These are phyloP conservation scores for Rhizoglyphus robini DNA, from an alignment of 1,140 invertebrate species.

Conservation along the genomic window DNA sequence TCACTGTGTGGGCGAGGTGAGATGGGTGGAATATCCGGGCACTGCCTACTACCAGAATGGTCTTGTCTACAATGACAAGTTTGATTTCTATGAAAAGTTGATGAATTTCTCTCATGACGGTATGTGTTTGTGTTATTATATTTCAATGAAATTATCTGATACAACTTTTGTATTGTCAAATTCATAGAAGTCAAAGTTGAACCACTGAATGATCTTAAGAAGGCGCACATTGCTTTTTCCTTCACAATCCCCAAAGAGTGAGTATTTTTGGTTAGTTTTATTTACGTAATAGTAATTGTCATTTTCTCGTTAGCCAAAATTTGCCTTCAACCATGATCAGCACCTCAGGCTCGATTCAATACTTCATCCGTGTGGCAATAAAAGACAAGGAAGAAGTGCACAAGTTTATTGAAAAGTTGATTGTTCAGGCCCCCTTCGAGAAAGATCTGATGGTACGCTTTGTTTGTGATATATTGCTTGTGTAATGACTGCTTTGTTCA, in stretches of 20 bases:
- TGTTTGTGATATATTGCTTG: background rate
- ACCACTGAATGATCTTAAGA: background rate
- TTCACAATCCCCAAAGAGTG: background rate
- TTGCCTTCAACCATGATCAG: constrained; percentile 9
- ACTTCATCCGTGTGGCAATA: background rate
- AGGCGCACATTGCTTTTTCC: background rate
- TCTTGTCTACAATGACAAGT: constrained; percentile 16
- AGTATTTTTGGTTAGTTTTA: too few species aligned
- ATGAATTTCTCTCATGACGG: background rate
- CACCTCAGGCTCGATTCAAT: constrained; percentile 5
- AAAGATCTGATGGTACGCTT: constrained; percentile 4
- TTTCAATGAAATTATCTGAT: too few species aligned
- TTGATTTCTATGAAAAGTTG: background rate
- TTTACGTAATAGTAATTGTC: background rate
- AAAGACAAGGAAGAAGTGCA: background rate
- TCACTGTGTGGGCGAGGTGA: constrained; percentile 6
- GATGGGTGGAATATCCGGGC: constrained; percentile 15
- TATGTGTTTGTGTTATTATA: too few species aligned
- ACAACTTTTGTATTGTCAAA: too few species aligned
- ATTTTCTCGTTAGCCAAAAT: background rate
- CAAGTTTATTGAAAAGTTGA: background rate
- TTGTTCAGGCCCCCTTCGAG: background rate
- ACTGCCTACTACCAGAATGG: constrained; percentile 5
- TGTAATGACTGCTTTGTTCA: background rate
- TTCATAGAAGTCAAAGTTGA: too few species aligned